phyloP scores from a whole-genome alignment of 2,113 vertebrate genomes.

The Pyxicephalus adspersus region DNA sequence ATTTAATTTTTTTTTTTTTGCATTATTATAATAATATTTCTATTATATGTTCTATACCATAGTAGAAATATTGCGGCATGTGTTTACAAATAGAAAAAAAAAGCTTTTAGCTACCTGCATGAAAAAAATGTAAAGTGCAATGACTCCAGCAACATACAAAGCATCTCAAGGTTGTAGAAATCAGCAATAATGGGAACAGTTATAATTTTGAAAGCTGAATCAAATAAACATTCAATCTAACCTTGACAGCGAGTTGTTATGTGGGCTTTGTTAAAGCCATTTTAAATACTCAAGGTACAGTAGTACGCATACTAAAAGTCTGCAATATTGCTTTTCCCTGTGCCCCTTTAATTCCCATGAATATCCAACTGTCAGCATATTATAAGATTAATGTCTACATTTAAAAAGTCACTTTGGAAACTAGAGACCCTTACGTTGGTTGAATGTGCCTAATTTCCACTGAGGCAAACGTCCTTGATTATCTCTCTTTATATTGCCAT shows the following conservation, averaged over 20 bases:
- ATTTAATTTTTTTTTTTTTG: background rate
- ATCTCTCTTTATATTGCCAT: constrained; percentile 11
- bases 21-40: background rate
- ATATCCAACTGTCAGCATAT: constrained; percentile 35
- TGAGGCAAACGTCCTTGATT: constrained; percentile 33
- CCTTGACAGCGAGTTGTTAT: constrained; percentile 43
- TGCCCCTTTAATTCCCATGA: constrained; percentile 38
- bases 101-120: background rate
- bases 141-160: constrained; percentile 9
- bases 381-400: constrained; percentile 53
- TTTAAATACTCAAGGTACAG: constrained; percentile 20
- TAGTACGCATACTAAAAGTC: background rate
- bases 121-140: background rate
- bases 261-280: constrained; percentile 45
- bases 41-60: background rate
- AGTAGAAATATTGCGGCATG: constrained; percentile 1
- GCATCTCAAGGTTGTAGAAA: constrained; percentile 35
- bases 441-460: constrained; percentile 43
- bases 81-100: background rate
- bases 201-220: constrained; percentile 49
- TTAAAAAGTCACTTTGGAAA: constrained; percentile 53
- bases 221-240: constrained; percentile 34
- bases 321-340: constrained; percentile 13
- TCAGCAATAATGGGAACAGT: constrained; percentile 21
- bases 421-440: constrained; percentile 32